Base-by-base conservation (phyloP, 2,797 vertebrate genomes). In the Sphaeramia orbicularis region DNA sequence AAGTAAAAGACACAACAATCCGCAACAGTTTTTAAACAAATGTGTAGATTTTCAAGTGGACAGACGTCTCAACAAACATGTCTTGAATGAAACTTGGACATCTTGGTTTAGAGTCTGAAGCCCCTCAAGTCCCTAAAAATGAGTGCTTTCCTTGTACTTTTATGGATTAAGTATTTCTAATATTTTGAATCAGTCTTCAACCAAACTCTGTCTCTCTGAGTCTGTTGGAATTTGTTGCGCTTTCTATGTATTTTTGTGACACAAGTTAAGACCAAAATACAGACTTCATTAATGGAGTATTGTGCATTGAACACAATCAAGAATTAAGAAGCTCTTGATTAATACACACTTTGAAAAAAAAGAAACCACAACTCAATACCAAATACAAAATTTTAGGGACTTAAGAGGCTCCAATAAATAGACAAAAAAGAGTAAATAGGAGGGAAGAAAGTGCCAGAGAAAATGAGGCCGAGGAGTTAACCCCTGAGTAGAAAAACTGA, bases 311-410 rank as follows among this genome's bases (percentile, higher is more conserved):
- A 35, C 27, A 30, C 5, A 30, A 30, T 30, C 27, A 54, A 40
- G 37, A 21, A 21, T 21, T 21, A 54, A 38, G 18, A 54, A 54
- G 52, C 52, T 27, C 16, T 6, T 19, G 19, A 41, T 41, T 40
- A 54, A 55, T 13, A 40, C 7, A 54, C 24, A 27, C 24, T 27
- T 32, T 7, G 40, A 55, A 54, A 15, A 55, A 15, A 2, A 19
- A n/a, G 4, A 55, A 55, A 21, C 21, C 4, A 19, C 1, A 32
- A 43, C n/a, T 18, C 3, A 24, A 48, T 27, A 48, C 42, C 42
- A 57, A 50, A 71, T 50, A 42, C 18, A 32, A 32, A 65, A 80
- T 54, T 76, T 81, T 73, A 65, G 36, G 62, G 64, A 82, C 76
- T 84, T 74, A 27, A 75, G 71, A 36, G 51, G 24, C 49, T 52